A percentile compares a stretch with the other conserved stretches of the same genome.
These are phyloP conservation scores for Melipona bicolor DNA, from an alignment of 2,888 invertebrate genomes.

Conservation along the genomic window DNA sequence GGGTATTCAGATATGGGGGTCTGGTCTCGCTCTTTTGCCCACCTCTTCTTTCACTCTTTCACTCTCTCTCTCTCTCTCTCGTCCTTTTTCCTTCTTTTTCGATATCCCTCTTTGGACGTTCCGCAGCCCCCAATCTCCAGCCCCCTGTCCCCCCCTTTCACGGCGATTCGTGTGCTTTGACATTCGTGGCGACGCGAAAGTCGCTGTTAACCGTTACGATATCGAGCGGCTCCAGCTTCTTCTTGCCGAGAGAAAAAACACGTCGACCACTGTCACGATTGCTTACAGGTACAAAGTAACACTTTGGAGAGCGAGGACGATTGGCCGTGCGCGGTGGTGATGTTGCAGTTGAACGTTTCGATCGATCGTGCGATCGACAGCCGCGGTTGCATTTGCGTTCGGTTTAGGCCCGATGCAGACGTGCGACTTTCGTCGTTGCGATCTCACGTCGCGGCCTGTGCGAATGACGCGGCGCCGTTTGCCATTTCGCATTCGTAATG, in stretches of 20 bases:
- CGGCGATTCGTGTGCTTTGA: constrained; percentile 47
- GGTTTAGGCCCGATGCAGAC: neutral
- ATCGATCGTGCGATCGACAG: neutral
- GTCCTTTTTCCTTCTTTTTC: constrained; percentile 56
- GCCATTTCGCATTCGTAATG: too few species aligned
- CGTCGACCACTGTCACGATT: constrained; percentile 14
- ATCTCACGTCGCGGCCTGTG: too few species aligned
- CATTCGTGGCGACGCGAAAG: constrained; percentile 45
- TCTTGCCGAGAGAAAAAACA: constrained; percentile 6
- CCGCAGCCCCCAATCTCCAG: neutral
- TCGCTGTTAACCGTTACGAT: constrained; percentile 47
- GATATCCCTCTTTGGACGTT: constrained; percentile 55
- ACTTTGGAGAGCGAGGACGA: neutral
- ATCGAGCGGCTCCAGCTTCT: constrained; percentile 35
- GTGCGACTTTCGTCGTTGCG: neutral
- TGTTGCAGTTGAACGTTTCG: neutral
- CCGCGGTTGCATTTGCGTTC: constrained; percentile 19
- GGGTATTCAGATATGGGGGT: constrained; percentile 71
- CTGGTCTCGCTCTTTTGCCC: constrained; percentile 64
- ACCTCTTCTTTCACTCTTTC: constrained; percentile 29
- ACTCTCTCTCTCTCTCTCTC: constrained; percentile 5
- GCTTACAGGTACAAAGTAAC: constrained; percentile 31
- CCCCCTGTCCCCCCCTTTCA: neutral
- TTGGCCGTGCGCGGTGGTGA: neutral
- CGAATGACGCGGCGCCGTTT: too few species aligned